Evolutionary conservation across 2,113 vertebrate genomes (phyloP).

Genomic region (Dryoscopus gambensis): DNA sequence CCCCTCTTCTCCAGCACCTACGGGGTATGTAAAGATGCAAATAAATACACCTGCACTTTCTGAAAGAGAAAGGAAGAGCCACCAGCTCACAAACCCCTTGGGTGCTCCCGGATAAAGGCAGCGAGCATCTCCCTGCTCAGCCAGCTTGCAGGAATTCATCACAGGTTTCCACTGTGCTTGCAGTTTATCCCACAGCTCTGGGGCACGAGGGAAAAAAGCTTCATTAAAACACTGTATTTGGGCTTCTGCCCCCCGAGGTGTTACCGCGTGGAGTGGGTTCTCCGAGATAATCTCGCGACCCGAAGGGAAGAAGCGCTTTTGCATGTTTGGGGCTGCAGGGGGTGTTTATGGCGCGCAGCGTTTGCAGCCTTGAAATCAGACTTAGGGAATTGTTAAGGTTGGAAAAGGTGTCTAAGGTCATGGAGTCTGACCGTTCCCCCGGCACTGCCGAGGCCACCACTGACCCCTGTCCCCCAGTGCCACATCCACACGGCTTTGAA

Average conservation of each 20-base stretch:
- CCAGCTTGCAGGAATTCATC: not conserved
- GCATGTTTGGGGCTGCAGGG: not conserved
- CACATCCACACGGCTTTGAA: rapidly evolving
- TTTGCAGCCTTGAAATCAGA: not conserved
- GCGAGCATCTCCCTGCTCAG: rapidly evolving
- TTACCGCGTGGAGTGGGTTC: rapidly evolving
- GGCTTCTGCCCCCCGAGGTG: not conserved
- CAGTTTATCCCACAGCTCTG: not conserved
- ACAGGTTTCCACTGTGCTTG: not conserved
- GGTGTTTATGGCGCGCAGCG: rapidly evolving
- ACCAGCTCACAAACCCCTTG: not conserved
- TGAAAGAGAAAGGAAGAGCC: not conserved
- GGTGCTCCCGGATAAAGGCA: rapidly evolving
- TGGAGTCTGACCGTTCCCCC: rapidly evolving
- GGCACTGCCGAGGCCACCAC: not conserved
- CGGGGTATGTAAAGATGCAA: not conserved
- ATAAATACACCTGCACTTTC: not conserved
- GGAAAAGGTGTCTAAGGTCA: not conserved
- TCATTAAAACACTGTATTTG: not conserved
- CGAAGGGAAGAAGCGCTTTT: not conserved
- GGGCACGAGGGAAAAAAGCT: not conserved
- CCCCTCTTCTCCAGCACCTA: slow-evolving; percentile 62
- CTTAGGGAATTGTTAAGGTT: not conserved
- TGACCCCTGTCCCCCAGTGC: not conserved
- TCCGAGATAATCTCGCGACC: not conserved